Evolutionary conservation across 1,140 invertebrate species (phyloP), one percentile per base, ranked within the genome.

Genomic region (Halictus rubicundus): DNA sequence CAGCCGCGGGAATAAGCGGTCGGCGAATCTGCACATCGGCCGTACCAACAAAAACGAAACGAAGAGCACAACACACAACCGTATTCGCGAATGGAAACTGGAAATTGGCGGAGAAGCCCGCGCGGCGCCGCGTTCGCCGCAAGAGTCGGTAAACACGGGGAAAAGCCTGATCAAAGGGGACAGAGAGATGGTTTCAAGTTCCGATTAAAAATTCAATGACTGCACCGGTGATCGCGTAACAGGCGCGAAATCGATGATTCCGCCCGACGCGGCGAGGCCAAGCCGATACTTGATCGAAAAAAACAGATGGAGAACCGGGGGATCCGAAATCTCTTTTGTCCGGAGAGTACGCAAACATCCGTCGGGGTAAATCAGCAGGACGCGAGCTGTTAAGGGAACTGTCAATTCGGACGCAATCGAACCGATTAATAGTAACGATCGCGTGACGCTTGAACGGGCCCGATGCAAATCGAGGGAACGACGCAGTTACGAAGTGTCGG

Each of bases 401-500:
- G 76, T 78, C 76, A 78, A 78, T 78, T 72, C 69, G 60, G 71
- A 65, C 63, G 76, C 76, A 72, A 78, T 78, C 69, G 76, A 78
- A 72, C 72, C 76, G 76, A 72, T 78, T 78, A 72, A 78, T 32
- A 78, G 76, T 72, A 78, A 64, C 76, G 69, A 72, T 72, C 69
- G 59, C 19, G 52, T 25, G 64, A 68, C 66, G 66, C 54, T 70
- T 23, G 54, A 77, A 49, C 74, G 52, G 37, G 23, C 27, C 42
- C 46, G 76, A 65, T 78, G 76, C 68, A 65, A 78, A 72, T 78
- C 23, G 25, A 27, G 68, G 57, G 27, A 16, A 21, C 42, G 57
- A 32, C 7, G 68, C 46, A 2, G 68, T 71, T 42, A 32, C 46
- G 32, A 72, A 78, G 69, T 78, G 69, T 72, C 76, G 19, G 60